Evolutionary conservation across 2,888 invertebrate genomes (phyloP).

Genomic region (Acanthoscelides obtectus): DNA sequence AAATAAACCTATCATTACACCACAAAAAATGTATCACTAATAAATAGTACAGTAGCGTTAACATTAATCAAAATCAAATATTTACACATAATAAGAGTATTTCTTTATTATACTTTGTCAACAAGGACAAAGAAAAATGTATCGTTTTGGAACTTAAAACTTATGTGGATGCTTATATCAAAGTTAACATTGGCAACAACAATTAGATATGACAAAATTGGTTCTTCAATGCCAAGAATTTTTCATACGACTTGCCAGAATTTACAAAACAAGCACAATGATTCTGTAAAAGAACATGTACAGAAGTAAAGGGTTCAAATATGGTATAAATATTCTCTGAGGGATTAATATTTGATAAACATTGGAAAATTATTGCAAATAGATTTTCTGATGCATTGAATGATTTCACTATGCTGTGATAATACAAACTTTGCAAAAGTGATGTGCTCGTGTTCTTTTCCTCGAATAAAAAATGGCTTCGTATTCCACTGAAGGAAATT

Average conservation of each 20-base stretch:
- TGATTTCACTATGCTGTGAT: background rate
- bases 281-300: background rate
- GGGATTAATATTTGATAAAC: too few species aligned
- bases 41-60: slow-evolving; percentile 16
- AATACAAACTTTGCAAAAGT: background rate
- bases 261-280: background rate
- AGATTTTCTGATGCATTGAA: too few species aligned
- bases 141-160: slow-evolving; percentile 9
- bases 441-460: slow-evolving; percentile 2
- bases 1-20: slow-evolving; percentile 29
- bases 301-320: background rate
- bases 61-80: slow-evolving; percentile 16
- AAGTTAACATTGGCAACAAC: background rate
- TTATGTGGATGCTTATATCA: slow-evolving; percentile 12
- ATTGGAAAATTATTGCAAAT: too few species aligned
- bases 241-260: background rate
- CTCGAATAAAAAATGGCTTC: background rate
- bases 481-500: background rate
- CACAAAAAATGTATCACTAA: slow-evolving; percentile 28
- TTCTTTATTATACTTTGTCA: slow-evolving; percentile 11
- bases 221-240: background rate
- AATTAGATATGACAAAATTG: background rate
- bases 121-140: slow-evolving; percentile 10
- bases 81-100: slow-evolving; percentile 20
- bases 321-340: background rate